A percentile compares a stretch with the other conserved stretches of the same genome.
Conservation (phyloP, 2,888 invertebrate genomes). For the Abrostola triplasia region DNA sequence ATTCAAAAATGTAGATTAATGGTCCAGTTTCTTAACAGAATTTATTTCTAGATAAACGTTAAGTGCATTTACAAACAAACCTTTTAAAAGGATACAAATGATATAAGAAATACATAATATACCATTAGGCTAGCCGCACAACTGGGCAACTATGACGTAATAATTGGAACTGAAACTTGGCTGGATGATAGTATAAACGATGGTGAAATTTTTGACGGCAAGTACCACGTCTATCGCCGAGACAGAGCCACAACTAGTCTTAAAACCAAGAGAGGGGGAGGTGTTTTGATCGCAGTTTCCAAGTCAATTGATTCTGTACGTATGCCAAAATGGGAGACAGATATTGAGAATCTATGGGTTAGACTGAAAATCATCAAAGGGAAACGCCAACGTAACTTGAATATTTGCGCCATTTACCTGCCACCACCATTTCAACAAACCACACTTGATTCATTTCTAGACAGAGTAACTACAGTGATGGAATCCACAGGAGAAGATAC, state of each 20-base stretch:
- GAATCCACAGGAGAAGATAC: constrained; percentile 1
- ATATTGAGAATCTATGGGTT: constrained; percentile 3
- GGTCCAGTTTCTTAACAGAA: too few species aligned
- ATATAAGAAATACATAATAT: too few species aligned
- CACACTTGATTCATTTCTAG: neutral
- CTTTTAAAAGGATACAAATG: too few species aligned
- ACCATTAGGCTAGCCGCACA: too few species aligned
- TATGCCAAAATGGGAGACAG: neutral
- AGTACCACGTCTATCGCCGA: constrained; percentile 1
- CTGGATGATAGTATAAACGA: constrained; percentile 2
- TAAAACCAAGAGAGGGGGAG: neutral
- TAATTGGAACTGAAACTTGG: constrained; percentile 8
- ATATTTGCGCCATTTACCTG: neutral
- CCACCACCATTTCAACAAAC: constrained; percentile 4
- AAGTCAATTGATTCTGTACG: too few species aligned
- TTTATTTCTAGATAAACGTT: too few species aligned
- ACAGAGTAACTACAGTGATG: neutral
- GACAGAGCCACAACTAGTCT: neutral
- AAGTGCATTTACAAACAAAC: too few species aligned
- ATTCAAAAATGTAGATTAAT: too few species aligned
- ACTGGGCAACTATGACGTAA: constrained; percentile 1
- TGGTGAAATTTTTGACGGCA: constrained; percentile 3
- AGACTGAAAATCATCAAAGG: neutral
- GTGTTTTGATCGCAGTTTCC: too few species aligned
- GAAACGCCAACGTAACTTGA: neutral